These are phyloP conservation scores for Dasysyrphus albostriatus DNA, from an alignment of 2,888 invertebrate genomes.

Conservation along the genomic window DNA sequence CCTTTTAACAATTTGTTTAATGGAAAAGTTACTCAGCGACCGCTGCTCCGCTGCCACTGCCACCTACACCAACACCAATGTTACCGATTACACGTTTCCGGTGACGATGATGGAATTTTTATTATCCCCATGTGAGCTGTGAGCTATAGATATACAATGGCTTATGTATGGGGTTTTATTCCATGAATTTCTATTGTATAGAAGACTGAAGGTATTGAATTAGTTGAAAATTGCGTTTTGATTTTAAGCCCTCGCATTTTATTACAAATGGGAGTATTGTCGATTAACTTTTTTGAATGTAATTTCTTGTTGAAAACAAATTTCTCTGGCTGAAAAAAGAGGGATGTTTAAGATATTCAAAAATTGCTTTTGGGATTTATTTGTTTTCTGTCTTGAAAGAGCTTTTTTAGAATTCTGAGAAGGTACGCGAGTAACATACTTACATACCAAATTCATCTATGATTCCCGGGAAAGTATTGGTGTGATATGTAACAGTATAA, in stretches of 20 bases:
- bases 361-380: neutral
- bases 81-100: constrained; percentile 24
- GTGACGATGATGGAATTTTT: constrained; percentile 61
- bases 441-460: too few species aligned
- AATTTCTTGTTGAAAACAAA: neutral
- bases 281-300: neutral
- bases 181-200: neutral
- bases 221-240: constrained; percentile 26
- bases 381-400: neutral
- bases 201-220: constrained; percentile 2
- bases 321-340: too few species aligned
- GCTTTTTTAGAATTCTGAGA: too few species aligned
- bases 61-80: neutral
- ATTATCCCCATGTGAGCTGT: constrained; percentile 46
- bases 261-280: neutral
- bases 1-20: constrained; percentile 71
- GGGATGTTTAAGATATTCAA: neutral
- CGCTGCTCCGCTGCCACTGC: neutral
- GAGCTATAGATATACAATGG: constrained; percentile 4
- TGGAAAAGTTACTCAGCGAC: constrained; percentile 62
- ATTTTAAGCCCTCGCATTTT: constrained; percentile 11
- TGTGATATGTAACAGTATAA: too few species aligned
- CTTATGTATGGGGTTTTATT: constrained; percentile 19
- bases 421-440: too few species aligned
- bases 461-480: too few species aligned